Conservation (phyloP, 2,113 vertebrate genomes). For the Xerus inauris region DNA sequence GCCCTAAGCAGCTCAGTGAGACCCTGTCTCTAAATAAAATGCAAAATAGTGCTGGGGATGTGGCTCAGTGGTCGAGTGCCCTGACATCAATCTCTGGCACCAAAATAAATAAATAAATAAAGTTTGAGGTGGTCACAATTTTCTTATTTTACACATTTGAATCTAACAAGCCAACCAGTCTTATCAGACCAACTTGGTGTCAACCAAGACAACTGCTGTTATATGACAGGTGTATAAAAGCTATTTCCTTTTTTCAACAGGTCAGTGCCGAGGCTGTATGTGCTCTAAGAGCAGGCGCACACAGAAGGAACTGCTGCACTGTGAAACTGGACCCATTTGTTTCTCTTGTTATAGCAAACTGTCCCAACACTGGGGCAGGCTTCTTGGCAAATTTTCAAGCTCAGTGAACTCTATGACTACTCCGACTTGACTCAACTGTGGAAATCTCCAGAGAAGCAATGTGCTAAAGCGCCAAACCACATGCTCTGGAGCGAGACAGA, state of each 20-base stretch:
- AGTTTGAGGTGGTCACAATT: not conserved
- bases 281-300: not conserved
- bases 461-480: not conserved
- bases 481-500: not conserved
- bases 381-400: not conserved
- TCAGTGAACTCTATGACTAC: constrained; percentile 2
- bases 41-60: too few species aligned
- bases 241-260: not conserved
- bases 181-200: not conserved
- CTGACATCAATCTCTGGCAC: too few species aligned
- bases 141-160: not conserved
- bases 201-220: not conserved
- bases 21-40: too few species aligned
- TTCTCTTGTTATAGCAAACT: not conserved
- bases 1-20: too few species aligned
- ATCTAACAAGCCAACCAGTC: not conserved
- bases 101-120: not conserved
- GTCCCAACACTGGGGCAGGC: not conserved
- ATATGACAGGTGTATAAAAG: not conserved
- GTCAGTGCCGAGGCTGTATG: not conserved
- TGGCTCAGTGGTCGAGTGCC: too few species aligned
- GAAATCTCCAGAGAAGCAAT: not conserved
- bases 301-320: not conserved
- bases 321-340: not conserved
- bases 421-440: not conserved